Evolutionary conservation across 2,888 invertebrate species (phyloP), one percentile per base, ranked within the genome.

Genomic region (Hydropsyche betteni): DNA sequence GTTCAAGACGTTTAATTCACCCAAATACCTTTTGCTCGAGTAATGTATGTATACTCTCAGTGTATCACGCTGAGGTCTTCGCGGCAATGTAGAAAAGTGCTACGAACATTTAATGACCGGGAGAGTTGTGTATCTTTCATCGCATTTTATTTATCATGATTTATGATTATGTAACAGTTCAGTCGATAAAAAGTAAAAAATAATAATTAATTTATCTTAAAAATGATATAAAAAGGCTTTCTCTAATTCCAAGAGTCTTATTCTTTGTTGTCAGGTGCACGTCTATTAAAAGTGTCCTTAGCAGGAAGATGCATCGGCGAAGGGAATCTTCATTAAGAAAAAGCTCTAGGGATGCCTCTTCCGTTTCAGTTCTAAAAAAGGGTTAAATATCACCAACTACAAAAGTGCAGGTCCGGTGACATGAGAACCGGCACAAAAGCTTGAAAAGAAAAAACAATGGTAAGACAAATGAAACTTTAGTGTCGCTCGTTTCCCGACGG

Each of bases 1-100:
- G 34, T 74, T 72, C 72, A 73, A 77, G 75, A 77, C 73, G 77
- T 73, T 77, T 77, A 75, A 75, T 73, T 73, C 74, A 52, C 53
- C 69, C 16, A 34, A 77, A 71, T 74, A 72, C 72, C 55, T 58
- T 72, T 72, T 38, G 72, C 52, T 8, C 44, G 16, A 51, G 55
- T 34, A 72, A 72, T 58, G 33, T 58, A 72, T 58, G 33, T 58
- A 72, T 58, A 33, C 24, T 53, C 5, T 10, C 70, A 52, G n/a
- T 70, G 53, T 70, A 70, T 70, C 34, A 34, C 68, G n/a, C 24
- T n/a, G 33, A n/a, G 24, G 36, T 38, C 68, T 38, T 2, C 36
- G 68, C 10, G 68, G 34, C 68, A 68, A 64, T 7, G 33, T 68
- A 68, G 1, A 8, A 58, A 58, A 58, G 16, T 58, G 24, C 5